Evolutionary conservation across 1,140 invertebrate genomes (phyloP).

Genomic region (Odontomachus brunneus): DNA sequence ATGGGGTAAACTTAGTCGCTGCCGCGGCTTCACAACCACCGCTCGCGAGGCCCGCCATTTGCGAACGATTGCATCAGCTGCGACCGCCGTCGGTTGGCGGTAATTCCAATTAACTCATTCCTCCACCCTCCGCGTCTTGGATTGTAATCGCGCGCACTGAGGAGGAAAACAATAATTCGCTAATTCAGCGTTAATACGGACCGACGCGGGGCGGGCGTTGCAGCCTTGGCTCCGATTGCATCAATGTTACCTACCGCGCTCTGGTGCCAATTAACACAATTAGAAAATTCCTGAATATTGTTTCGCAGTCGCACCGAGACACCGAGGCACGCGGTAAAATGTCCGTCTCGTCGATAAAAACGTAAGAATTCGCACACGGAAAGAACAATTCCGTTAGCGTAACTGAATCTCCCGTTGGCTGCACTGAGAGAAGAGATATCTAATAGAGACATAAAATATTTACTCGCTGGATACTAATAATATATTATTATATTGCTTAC

Average conservation of each 20-base stretch:
- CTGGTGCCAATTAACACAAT: not conserved
- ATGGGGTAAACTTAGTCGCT: not conserved
- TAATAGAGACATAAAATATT: too few relatives aligned
- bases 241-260: not conserved
- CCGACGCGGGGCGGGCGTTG: not conserved
- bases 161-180: conserved; percentile 16
- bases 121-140: not conserved
- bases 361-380: too few relatives aligned
- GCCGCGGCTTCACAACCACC: not conserved
- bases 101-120: conserved; percentile 44
- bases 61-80: conserved; percentile 16
- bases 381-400: too few relatives aligned
- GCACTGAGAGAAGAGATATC: too few relatives aligned
- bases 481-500: too few relatives aligned
- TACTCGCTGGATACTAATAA: too few relatives aligned
- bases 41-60: not conserved
- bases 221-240: conserved; percentile 13
- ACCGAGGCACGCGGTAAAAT: too few relatives aligned
- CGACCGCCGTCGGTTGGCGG: not conserved
- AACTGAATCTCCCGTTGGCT: too few relatives aligned
- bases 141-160: not conserved
- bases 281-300: conserved; percentile 1
- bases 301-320: not conserved
- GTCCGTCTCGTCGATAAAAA: too few relatives aligned
- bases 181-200: conserved; percentile 35